Conservation (phyloP, 2,888 invertebrate species). For the Adineta ricciae region DNA sequence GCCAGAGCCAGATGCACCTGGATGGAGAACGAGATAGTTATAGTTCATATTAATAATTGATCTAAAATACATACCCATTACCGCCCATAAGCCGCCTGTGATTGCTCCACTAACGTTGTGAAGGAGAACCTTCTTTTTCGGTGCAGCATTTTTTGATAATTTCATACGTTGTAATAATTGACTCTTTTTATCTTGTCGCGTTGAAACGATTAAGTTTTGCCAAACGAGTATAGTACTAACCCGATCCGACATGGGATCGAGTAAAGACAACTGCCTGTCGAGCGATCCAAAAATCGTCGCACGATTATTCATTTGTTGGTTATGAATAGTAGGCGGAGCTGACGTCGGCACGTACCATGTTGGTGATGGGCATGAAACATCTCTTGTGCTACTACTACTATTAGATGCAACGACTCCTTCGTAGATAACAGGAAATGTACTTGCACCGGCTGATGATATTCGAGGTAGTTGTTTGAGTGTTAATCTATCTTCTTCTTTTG, state of each 20-base stretch:
- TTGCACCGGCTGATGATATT: not conserved
- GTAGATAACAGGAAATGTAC: not conserved
- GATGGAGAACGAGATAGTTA: no score
- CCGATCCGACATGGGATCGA: not conserved
- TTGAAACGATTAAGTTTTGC: not conserved
- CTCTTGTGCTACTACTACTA: not conserved
- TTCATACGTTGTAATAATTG: not conserved
- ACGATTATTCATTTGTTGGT: not conserved
- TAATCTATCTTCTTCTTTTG: not conserved
- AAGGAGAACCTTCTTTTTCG: not conserved
- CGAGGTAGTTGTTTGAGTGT: not conserved
- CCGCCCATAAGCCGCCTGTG: not conserved
- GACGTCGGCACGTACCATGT: not conserved
- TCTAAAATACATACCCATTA: not conserved
- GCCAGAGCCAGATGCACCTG: slow-evolving; percentile 60
- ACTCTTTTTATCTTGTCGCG: not conserved
- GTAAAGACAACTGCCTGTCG: not conserved
- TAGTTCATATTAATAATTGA: not conserved
- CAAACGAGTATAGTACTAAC: not conserved
- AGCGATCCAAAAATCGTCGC: not conserved
- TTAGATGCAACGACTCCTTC: not conserved
- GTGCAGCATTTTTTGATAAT: not conserved
- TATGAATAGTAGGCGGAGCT: not conserved
- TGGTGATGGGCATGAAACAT: not conserved
- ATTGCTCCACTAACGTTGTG: not conserved